These are phyloP conservation scores for Diplolepis rosae DNA, from an alignment of 2,888 invertebrate genomes.

Conservation along the genomic window DNA sequence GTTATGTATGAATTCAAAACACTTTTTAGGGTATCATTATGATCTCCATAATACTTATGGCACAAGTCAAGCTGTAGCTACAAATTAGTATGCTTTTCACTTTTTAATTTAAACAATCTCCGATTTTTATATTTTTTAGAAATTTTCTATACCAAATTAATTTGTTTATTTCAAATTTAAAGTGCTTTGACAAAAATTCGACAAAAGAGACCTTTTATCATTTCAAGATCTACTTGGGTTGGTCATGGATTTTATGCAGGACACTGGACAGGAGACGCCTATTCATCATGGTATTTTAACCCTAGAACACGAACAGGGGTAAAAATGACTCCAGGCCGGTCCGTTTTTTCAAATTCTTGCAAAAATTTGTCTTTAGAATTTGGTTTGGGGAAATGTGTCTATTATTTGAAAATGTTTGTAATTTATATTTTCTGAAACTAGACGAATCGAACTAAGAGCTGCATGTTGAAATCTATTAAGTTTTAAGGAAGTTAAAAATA, in stretches of 20 bases:
- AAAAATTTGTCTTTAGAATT: no score
- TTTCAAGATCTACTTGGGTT: conserved; percentile 86
- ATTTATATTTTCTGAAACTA: no score
- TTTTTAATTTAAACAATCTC: neutral
- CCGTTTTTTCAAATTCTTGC: no score
- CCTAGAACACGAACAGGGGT: no score
- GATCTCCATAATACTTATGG: conserved; percentile 88
- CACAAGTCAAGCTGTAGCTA: conserved; percentile 83
- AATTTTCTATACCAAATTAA: neutral
- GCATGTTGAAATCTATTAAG: no score
- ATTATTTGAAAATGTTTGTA: no score
- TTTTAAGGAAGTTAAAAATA: no score
- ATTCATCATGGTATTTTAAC: conserved; percentile 80
- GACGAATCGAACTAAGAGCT: no score
- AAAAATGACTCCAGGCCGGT: no score
- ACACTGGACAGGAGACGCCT: conserved; percentile 90
- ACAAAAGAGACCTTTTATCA: conserved; percentile 83
- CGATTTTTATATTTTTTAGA: neutral
- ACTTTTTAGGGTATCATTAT: conserved; percentile 82
- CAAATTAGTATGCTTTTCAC: conserved; percentile 79
- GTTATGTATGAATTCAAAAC: conserved; percentile 86
- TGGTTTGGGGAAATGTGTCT: no score
- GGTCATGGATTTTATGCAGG: conserved; percentile 85
- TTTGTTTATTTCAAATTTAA: conserved; percentile 37
- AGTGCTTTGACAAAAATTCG: conserved; percentile 81